phyloP scores from a whole-genome alignment of 2,113 vertebrate species.

The Solenodon paradoxus region DNA sequence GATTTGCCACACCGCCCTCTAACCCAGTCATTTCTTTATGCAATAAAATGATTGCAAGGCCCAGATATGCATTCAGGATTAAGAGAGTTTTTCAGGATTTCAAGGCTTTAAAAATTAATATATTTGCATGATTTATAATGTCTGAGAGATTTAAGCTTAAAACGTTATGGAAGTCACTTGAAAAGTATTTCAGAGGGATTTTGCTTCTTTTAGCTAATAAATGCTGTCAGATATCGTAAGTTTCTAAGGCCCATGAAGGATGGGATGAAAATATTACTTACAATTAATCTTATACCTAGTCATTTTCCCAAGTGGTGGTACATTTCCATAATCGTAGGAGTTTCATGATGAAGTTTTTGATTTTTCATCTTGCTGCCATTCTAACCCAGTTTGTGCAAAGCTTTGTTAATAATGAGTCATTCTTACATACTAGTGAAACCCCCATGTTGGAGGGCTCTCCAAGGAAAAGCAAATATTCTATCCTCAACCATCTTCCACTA shows the following conservation, averaged over 20 bases:
- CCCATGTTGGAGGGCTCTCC: neutral
- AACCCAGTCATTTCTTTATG: neutral
- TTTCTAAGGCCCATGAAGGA: slow-evolving; percentile 33
- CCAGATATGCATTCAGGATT: neutral
- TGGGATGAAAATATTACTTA: slow-evolving; percentile 57
- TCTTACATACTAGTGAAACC: neutral
- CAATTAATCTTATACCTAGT: slow-evolving; percentile 32
- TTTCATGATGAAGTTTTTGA: slow-evolving; percentile 18
- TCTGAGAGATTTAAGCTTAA: slow-evolving; percentile 33
- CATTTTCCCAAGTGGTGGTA: slow-evolving; percentile 40
- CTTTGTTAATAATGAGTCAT: slow-evolving; percentile 26
- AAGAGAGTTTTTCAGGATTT: slow-evolving; percentile 1
- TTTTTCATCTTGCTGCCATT: slow-evolving; percentile 13
- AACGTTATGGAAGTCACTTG: neutral
- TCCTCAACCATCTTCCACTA: neutral
- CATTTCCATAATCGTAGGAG: slow-evolving; percentile 47
- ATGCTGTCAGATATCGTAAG: slow-evolving; percentile 26
- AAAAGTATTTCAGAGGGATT: neutral
- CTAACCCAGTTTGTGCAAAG: neutral
- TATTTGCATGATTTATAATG: slow-evolving; percentile 49
- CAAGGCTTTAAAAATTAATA: slow-evolving; percentile 16
- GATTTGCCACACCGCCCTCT: neutral
- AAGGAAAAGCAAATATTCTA: neutral
- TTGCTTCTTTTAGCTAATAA: slow-evolving; percentile 49
- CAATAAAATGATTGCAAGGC: neutral